A percentile compares a stretch with the other conserved stretches of the same genome.
Evolutionary conservation across 2,888 invertebrate genomes (phyloP).

Genomic region (Ornithoptera alexandrae): DNA sequence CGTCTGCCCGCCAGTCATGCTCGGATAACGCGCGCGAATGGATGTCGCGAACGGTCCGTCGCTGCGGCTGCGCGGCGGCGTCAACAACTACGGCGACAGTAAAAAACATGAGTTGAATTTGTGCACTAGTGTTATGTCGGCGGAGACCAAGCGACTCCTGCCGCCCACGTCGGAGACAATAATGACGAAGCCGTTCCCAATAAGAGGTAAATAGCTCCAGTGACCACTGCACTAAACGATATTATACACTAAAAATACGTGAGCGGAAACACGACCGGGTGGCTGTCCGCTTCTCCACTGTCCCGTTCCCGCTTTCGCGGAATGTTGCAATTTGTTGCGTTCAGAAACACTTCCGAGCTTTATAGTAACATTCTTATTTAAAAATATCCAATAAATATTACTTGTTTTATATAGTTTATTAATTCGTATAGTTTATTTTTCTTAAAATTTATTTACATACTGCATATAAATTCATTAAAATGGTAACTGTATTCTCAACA

Average conservation of each 20-base stretch:
- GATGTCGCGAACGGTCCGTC: slow-evolving; percentile 66
- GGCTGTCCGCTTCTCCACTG: slow-evolving; percentile 1
- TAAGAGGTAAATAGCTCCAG: slow-evolving; percentile 81
- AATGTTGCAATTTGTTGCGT: slow-evolving; percentile 7
- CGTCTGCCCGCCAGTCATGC: slow-evolving; percentile 59
- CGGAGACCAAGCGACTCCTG: slow-evolving; percentile 82
- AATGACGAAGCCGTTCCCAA: slow-evolving; percentile 93
- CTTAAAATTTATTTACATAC: too few relatives aligned
- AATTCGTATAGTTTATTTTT: too few relatives aligned
- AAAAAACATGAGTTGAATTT: slow-evolving; percentile 78
- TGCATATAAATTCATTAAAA: too few relatives aligned
- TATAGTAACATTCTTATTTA: too few relatives aligned
- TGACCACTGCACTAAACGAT: slow-evolving; percentile 1
- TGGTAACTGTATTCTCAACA: too few relatives aligned
- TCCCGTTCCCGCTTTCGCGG: slow-evolving; percentile 28
- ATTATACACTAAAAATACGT: slow-evolving; percentile 54
- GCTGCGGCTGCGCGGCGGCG: slow-evolving; percentile 73
- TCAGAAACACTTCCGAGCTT: not conserved
- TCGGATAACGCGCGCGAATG: slow-evolving; percentile 62
- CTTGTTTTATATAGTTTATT: too few relatives aligned
- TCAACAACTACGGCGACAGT: slow-evolving; percentile 56
- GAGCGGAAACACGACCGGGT: slow-evolving; percentile 1
- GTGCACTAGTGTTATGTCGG: slow-evolving; percentile 87
- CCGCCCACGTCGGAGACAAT: slow-evolving; percentile 92
- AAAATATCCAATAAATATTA: too few relatives aligned